These are phyloP conservation scores for Drosophila kanekoi DNA, from an alignment of 2,888 invertebrate genomes.

Conservation along the genomic window DNA sequence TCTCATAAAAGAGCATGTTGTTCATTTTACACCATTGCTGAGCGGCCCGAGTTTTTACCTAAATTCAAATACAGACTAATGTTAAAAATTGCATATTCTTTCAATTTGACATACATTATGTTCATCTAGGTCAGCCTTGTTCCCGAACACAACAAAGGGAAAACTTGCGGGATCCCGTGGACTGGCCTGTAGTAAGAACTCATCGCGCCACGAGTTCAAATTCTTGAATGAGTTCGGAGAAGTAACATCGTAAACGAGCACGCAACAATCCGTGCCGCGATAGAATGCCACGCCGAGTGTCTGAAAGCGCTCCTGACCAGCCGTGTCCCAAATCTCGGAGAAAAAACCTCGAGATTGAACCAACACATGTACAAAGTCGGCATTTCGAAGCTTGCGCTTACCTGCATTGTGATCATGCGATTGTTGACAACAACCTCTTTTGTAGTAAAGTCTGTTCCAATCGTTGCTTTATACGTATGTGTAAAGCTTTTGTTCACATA, in stretches of 20 bases:
- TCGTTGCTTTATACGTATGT: constrained; percentile 99
- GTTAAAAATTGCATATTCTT: background rate
- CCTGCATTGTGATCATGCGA: constrained; percentile 98
- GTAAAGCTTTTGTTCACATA: constrained; percentile 99
- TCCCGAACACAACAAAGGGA: constrained; percentile 99
- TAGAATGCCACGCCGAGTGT: constrained; percentile 99
- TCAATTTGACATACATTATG: constrained; percentile 88
- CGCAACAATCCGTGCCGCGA: constrained; percentile 99
- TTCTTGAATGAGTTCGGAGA: constrained; percentile 99
- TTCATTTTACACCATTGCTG: constrained; percentile 99
- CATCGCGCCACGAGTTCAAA: constrained; percentile 99
- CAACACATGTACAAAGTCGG: too few relatives aligned
- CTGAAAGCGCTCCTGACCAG: constrained; percentile 99
- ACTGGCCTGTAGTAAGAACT: constrained; percentile 97
- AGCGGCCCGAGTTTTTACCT: constrained; percentile 93
- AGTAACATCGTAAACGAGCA: constrained; percentile 99
- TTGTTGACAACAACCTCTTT: constrained; percentile 99
- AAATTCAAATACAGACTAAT: background rate
- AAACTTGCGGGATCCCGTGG: constrained; percentile 99
- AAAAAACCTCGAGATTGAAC: constrained; percentile 59
- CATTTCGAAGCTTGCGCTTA: constrained; percentile 64
- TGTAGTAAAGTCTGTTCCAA: constrained; percentile 99
- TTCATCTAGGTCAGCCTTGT: constrained; percentile 97
- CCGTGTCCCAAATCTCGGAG: constrained; percentile 98
- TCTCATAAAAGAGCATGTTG: constrained; percentile 99